Conservation (phyloP, 2,797 vertebrate genomes). For the Peromyscus nudipes region DNA sequence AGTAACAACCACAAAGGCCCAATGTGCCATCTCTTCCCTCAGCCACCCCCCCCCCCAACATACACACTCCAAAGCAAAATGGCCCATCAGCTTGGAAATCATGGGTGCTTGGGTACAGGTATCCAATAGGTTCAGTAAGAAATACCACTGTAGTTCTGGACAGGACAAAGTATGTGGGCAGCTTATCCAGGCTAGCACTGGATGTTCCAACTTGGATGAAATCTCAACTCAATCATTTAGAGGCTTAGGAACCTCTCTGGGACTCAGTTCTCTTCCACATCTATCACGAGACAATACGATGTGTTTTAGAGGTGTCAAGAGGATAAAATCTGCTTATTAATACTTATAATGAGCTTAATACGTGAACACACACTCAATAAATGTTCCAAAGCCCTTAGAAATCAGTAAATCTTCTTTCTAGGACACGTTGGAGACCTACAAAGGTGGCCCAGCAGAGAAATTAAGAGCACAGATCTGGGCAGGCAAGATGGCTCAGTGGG, state of each 20-base stretch:
- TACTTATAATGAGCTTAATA: neutral
- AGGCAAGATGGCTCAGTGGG: neutral
- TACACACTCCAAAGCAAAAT: slow-evolving; percentile 34
- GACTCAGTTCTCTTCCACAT: neutral
- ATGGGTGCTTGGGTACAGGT: neutral
- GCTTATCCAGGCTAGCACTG: neutral
- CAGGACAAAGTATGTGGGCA: slow-evolving; percentile 14
- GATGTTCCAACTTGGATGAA: neutral
- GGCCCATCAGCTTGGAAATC: neutral
- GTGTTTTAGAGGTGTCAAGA: neutral
- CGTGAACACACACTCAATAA: neutral
- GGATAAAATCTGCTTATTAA: neutral
- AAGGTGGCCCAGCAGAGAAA: neutral
- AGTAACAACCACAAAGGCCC: slow-evolving; percentile 29
- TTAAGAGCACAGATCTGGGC: neutral
- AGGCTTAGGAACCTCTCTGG: neutral
- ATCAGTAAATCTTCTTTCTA: slow-evolving; percentile 14
- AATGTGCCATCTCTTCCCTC: slow-evolving; percentile 19
- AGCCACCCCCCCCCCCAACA: neutral
- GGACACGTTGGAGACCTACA: slow-evolving; percentile 1
- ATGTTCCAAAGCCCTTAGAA: slow-evolving; percentile 27
- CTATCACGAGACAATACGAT: neutral
- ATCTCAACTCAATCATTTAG: neutral
- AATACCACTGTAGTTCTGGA: neutral
- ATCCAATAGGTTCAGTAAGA: neutral